Evolutionary conservation across 2,888 invertebrate genomes (phyloP).

Genomic region (Orchesellides sinensis): DNA sequence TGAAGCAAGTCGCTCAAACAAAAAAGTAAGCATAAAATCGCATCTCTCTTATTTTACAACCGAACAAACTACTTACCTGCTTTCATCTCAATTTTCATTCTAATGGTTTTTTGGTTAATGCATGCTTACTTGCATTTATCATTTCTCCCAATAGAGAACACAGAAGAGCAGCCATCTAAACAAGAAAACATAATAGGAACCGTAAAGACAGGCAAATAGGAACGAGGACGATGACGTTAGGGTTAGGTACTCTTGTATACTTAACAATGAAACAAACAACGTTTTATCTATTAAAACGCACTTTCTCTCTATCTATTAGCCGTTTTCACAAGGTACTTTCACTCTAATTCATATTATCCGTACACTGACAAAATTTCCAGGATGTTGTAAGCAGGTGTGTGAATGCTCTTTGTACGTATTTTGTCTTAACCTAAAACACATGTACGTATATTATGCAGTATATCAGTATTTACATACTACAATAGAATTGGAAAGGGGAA

Average conservation of each 20-base stretch:
- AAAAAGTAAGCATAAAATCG: no score
- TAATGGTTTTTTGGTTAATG: slow-evolving; percentile 10
- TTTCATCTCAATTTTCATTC: slow-evolving; percentile 25
- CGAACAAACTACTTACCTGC: background rate
- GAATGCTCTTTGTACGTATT: no score
- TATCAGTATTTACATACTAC: no score
- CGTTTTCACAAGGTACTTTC: no score
- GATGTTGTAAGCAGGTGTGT: background rate
- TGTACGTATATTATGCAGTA: no score
- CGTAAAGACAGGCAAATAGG: background rate
- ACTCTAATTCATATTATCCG: no score
- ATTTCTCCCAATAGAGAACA: background rate
- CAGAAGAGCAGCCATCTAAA: background rate
- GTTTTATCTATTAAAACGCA: background rate
- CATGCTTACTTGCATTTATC: background rate
- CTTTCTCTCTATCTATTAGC: no score
- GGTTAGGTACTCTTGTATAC: no score
- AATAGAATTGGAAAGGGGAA: background rate
- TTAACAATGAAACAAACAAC: background rate
- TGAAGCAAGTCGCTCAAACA: no score
- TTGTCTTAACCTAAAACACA: no score
- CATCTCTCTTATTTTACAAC: no score
- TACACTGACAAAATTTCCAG: background rate
- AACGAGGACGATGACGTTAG: background rate
- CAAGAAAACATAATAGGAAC: no score